Conservation (phyloP, 2,797 vertebrate species). For the Lacerta agilis region DNA sequence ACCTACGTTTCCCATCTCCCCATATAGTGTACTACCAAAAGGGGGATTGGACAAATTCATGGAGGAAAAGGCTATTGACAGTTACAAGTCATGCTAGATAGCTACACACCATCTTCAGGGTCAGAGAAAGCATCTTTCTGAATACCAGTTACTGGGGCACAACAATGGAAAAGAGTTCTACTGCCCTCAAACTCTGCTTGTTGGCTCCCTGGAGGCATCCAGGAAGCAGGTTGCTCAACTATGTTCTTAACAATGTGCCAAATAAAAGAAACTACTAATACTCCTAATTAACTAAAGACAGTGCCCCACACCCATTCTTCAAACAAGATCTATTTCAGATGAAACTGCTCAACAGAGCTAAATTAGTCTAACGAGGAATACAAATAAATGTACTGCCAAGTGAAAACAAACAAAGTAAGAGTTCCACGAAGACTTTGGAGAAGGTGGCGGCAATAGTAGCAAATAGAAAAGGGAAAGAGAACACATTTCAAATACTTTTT, state of each 20-base stretch:
- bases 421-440: not conserved
- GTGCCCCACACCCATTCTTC: not conserved
- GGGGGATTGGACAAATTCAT: no score
- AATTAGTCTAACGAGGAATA: conserved; percentile 64
- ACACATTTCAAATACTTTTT: conserved; percentile 23
- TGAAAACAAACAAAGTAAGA: conserved; percentile 8
- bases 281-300: not conserved
- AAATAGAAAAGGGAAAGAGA: conserved; percentile 35
- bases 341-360: conserved; percentile 60
- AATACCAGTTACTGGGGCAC: no score
- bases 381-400: conserved; percentile 63
- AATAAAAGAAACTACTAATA: not conserved
- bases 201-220: no score
- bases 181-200: no score
- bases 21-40: no score
- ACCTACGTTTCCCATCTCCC: no score
- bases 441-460: conserved; percentile 19
- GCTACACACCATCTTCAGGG: no score
- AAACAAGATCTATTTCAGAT: not conserved
- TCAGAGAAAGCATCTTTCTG: no score
- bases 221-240: no score
- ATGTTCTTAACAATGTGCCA: not conserved
- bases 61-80: no score
- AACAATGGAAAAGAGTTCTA: no score
- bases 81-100: no score